Conservation (phyloP, 2,113 vertebrate species). For the Formicarius rufipectus region DNA sequence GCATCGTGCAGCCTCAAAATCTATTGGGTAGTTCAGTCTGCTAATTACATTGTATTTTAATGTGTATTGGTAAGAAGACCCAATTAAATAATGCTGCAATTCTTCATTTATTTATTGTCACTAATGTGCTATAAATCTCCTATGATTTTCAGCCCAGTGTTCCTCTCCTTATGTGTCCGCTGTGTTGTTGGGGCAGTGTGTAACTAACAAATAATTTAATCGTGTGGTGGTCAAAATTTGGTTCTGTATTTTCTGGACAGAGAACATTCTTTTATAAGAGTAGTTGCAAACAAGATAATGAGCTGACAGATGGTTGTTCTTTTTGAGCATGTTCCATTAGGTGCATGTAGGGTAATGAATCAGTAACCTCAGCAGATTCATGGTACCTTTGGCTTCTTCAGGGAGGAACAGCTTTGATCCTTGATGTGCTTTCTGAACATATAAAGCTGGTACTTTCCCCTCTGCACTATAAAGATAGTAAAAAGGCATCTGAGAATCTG, state of each 20-base stretch:
- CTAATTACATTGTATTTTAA: background rate
- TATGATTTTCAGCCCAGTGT: background rate
- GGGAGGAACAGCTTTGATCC: background rate
- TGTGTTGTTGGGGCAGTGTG: background rate
- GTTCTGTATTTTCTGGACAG: background rate
- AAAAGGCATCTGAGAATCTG: background rate
- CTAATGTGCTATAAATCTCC: background rate
- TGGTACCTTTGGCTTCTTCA: background rate
- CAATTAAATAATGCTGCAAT: background rate
- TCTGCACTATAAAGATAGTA: background rate
- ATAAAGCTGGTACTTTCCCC: background rate
- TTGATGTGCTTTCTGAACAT: background rate
- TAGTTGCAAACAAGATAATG: background rate
- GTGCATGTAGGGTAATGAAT: background rate
- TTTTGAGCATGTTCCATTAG: background rate
- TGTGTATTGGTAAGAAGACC: background rate
- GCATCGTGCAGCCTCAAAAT: background rate
- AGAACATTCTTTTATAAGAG: background rate
- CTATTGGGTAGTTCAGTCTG: background rate
- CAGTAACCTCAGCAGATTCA: background rate
- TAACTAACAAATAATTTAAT: background rate
- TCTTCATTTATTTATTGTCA: background rate
- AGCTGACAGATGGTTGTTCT: background rate
- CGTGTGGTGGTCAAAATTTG: background rate
- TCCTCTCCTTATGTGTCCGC: background rate